Percentiles rank a stretch among this genome's conserved stretches.
Evolutionary conservation across 64 coral and sea anemone genomes (phyloP).

Genomic region (Pocillopora damicornis): DNA sequence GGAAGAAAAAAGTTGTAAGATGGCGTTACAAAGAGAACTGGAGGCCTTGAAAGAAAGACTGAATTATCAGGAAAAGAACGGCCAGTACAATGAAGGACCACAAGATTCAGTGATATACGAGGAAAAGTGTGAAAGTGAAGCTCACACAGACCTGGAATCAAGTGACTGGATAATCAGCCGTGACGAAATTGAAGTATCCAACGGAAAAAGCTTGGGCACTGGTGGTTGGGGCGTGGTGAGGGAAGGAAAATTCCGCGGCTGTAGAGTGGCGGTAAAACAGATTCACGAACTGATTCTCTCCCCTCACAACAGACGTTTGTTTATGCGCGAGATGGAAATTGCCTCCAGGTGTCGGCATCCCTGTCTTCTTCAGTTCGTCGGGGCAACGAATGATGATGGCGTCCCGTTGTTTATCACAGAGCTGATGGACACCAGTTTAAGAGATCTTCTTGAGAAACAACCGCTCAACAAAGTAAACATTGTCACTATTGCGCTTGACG

Average conservation of each 20-base stretch:
- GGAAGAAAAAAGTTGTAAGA: conserved; percentile 8
- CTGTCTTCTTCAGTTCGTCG: conserved; percentile 88
- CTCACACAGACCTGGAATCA: conserved; percentile 13
- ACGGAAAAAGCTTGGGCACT: conserved; percentile 36
- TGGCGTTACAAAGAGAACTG: conserved; percentile 25
- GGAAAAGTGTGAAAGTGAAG: conserved; percentile 1
- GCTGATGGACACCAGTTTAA: conserved; percentile 75
- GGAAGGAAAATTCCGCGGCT: conserved; percentile 84
- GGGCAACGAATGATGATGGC: conserved; percentile 86
- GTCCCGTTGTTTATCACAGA: conserved; percentile 82
- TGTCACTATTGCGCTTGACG: conserved; percentile 56
- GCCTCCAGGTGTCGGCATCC: conserved; percentile 86
- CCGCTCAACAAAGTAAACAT: conserved; percentile 44
- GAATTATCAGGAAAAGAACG: conserved; percentile 9
- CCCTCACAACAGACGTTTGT: conserved; percentile 82
- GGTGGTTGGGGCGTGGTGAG: conserved; percentile 82
- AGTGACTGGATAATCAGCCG: conserved; percentile 77
- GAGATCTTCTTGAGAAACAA: conserved; percentile 54
- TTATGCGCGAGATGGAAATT: conserved; percentile 92
- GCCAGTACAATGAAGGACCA: conserved; percentile 18
- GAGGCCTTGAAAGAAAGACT: conserved; percentile 19
- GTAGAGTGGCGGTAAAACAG: conserved; percentile 81
- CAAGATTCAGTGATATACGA: not conserved
- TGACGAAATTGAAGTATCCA: conserved; percentile 60
- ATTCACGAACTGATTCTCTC: conserved; percentile 91